phyloP scores from a whole-genome alignment of 2,888 invertebrate genomes.

The Dioctria rufipes region DNA sequence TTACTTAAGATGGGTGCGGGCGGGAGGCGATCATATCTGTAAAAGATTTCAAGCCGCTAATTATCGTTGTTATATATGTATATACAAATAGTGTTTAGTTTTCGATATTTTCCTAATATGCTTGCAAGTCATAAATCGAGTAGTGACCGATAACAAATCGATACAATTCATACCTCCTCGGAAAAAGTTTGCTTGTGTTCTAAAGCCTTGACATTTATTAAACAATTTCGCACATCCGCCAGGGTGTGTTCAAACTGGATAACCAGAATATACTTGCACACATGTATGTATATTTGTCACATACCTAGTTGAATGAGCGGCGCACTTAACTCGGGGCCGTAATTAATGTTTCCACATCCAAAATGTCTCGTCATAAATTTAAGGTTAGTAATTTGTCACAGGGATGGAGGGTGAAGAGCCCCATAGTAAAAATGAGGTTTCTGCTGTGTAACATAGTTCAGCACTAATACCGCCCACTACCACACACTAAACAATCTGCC shows the following conservation, averaged over 20 bases:
- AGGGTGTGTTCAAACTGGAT: not conserved
- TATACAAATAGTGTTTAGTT: too few relatives aligned
- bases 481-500: slow-evolving; percentile 22
- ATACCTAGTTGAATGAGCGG: not conserved
- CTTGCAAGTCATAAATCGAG: too few relatives aligned
- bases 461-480: slow-evolving; percentile 16
- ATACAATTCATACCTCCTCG: too few relatives aligned
- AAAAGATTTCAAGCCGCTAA: too few relatives aligned
- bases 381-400: slow-evolving; percentile 48
- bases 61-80: too few relatives aligned
- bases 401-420: slow-evolving; percentile 21
- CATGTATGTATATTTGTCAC: not conserved
- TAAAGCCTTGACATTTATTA: slow-evolving; percentile 2
- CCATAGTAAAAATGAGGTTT: slow-evolving; percentile 40
- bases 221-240: not conserved
- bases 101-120: too few relatives aligned
- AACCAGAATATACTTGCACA: not conserved
- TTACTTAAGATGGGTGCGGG: too few relatives aligned
- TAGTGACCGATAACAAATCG: too few relatives aligned
- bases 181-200: not conserved
- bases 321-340: slow-evolving; percentile 33
- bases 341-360: slow-evolving; percentile 33
- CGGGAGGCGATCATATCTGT: too few relatives aligned
- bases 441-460: slow-evolving; percentile 23
- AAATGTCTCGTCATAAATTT: slow-evolving; percentile 46